Base-by-base conservation (phyloP, 2,797 vertebrate genomes). In the Onychomys arenicola region DNA sequence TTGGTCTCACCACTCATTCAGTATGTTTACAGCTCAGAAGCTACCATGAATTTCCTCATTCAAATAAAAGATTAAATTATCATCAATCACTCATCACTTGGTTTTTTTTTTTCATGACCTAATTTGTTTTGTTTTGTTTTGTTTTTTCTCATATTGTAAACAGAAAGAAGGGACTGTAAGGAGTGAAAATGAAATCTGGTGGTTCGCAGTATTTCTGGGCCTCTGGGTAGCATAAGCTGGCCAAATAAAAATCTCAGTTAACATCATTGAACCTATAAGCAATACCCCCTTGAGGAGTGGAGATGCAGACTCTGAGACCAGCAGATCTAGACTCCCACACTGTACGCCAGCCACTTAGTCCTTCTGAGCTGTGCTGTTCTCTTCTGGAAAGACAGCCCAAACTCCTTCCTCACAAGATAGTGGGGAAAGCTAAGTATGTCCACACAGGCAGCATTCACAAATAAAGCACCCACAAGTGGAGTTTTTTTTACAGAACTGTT, bases 51-150 rank as follows among this genome's bases (percentile, higher is more conserved):
- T 91, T 94, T 95, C 46, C 23, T 91, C 93, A 59, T 90, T 80
- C 83, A 93, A 90, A 80, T 52, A 46, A 83, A 93, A 89, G 37
- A 82, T 69, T 76, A 91, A 93, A 91, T 96, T 76, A 77, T 69
- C 49, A 71, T 84, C 83, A 61, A 77, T 67, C 75, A 88, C 29
- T 93, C 84, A 81, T 80, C 17, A 4, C 25, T 81, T 89, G 9
- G 37, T 59, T 78, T 88, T 49, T 49, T 10, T 55, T 90, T 76
- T 46, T 17, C 61, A 61, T 91, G 85, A 93, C n/a, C 57, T 94
- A 73, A 91, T 78, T 92, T 89, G 43, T 34, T 52, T 69, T 37
- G 27, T 83, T 78, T 92, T 89, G 43, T 34, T 52, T 69, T 37
- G 27, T 83, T 63, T n/a, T 63, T 21, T 17, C 29, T 55, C 25